Evolutionary conservation across 2,113 vertebrate genomes (phyloP).

Genomic region (Danionella cerebrum): DNA sequence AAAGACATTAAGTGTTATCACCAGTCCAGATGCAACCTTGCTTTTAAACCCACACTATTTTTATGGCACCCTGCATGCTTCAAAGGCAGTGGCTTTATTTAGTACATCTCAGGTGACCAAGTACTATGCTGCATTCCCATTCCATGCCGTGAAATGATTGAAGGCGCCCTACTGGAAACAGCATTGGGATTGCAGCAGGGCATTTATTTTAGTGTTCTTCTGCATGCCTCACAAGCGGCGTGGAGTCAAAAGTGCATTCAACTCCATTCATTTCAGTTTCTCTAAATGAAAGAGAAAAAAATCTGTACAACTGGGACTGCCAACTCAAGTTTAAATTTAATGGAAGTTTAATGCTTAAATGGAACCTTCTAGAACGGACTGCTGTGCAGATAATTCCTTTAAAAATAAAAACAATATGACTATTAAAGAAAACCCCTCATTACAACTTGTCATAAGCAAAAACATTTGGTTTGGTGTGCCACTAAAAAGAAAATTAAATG

Average conservation of each 20-base stretch:
- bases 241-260: slow-evolving; percentile 5
- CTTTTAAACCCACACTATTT: not conserved
- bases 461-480: too few species aligned
- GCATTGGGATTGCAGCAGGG: slow-evolving; percentile 4
- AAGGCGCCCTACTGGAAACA: slow-evolving; percentile 28
- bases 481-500: too few species aligned
- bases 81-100: slow-evolving; percentile 32
- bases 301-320: too few species aligned
- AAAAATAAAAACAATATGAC: too few species aligned
- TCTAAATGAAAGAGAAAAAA: slow-evolving; percentile 7
- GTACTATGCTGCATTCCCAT: slow-evolving; percentile 34
- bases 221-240: not conserved
- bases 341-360: too few species aligned
- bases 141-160: slow-evolving; percentile 34
- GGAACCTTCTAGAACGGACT: too few species aligned
- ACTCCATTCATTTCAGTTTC: slow-evolving; percentile 16
- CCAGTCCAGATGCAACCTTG: not conserved
- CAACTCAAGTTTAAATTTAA: too few species aligned
- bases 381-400: too few species aligned
- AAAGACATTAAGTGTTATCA: not conserved
- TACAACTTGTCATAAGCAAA: too few species aligned
- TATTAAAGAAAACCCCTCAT: too few species aligned
- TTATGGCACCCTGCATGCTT: slow-evolving; percentile 11
- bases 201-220: slow-evolving; percentile 30
- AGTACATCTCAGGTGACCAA: slow-evolving; percentile 32